phyloP scores from a whole-genome alignment of 1,140 invertebrate species.

The Diachasma alloeum region DNA sequence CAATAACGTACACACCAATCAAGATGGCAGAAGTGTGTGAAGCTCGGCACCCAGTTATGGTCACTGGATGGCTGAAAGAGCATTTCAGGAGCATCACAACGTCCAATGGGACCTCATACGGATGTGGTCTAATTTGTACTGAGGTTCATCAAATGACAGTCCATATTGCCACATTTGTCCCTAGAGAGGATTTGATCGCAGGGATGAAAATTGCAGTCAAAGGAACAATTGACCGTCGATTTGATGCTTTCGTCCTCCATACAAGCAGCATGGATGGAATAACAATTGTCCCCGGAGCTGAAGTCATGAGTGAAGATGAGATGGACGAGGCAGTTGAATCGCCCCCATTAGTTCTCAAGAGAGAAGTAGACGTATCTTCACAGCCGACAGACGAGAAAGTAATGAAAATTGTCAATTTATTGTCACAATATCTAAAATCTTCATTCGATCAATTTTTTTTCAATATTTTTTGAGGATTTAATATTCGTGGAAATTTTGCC shows the following conservation, averaged over 20 bases:
- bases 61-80: neutral
- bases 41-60: neutral
- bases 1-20: neutral
- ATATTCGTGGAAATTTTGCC: neutral
- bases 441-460: neutral
- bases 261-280: neutral
- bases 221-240: neutral
- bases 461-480: neutral
- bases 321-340: too few species aligned
- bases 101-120: neutral
- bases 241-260: neutral
- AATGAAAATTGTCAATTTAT: neutral
- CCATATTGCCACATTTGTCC: neutral
- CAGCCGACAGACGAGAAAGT: neutral
- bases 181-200: neutral
- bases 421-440: neutral
- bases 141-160: neutral
- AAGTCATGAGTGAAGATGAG: neutral
- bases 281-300: neutral
- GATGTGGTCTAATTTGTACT: neutral
- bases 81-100: neutral
- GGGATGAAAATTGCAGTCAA: neutral
- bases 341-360: too few species aligned
- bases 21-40: neutral
- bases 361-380: neutral